Conservation (phyloP, 2,888 invertebrate genomes). For the Drosophila picticornis region DNA sequence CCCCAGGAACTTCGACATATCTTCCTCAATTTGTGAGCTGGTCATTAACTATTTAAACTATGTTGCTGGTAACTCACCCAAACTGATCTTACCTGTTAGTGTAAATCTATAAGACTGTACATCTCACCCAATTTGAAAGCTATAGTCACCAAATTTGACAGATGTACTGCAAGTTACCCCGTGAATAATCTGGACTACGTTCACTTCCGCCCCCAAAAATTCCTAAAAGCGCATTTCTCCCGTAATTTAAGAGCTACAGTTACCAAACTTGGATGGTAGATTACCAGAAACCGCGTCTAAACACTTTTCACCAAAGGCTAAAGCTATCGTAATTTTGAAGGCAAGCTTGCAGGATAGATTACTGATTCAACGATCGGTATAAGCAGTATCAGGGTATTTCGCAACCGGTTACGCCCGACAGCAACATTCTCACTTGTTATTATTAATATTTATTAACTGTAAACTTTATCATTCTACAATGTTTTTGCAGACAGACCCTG, state of each 20-base stretch:
- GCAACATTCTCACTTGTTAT: neutral
- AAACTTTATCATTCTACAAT: neutral
- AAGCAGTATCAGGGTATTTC: neutral
- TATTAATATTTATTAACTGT: neutral
- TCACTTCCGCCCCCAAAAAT: neutral
- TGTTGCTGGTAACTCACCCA: neutral
- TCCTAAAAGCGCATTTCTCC: too few species aligned
- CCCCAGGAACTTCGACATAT: neutral
- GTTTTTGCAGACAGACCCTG: neutral
- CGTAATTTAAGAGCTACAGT: neutral
- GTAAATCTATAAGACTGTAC: neutral
- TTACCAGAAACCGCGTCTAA: neutral
- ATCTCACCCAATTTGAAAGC: neutral
- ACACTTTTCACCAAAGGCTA: neutral
- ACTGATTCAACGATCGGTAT: neutral
- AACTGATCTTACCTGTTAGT: neutral
- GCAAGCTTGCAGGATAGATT: neutral
- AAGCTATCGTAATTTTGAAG: neutral
- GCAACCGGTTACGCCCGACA: neutral
- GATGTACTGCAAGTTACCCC: neutral
- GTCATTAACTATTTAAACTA: neutral
- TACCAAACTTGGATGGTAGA: neutral
- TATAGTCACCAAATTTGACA: neutral
- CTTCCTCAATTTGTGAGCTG: neutral
- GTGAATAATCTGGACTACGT: rapidly evolving